phyloP scores from a whole-genome alignment of 2,113 vertebrate species.

The Pollachius pollachius region DNA sequence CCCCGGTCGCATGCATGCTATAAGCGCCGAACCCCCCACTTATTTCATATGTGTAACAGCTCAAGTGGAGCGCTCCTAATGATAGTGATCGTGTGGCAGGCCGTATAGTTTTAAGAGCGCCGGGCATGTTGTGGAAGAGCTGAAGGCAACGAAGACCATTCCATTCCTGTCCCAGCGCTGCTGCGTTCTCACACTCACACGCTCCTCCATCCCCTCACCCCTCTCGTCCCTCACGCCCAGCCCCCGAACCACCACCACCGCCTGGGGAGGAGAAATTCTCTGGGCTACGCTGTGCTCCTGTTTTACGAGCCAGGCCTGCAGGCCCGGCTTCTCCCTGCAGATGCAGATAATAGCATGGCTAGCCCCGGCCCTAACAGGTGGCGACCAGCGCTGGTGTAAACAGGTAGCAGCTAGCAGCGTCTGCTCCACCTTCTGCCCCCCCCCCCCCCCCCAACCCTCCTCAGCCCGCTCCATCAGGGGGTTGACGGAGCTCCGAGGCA shows the following conservation, averaged over 20 bases:
- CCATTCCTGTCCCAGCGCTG: conserved; percentile 38
- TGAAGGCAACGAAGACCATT: conserved; percentile 53
- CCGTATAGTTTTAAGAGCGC: conserved; percentile 59
- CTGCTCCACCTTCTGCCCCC: conserved; percentile 31
- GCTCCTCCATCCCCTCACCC: conserved; percentile 7
- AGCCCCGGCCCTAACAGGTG: conserved; percentile 69
- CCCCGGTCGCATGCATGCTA: too few species aligned
- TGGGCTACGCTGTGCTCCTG: conserved; percentile 29
- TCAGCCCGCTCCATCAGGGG: background rate
- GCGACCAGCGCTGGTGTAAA: conserved; percentile 60
- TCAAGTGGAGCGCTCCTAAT: conserved; percentile 56
- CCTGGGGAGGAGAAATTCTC: conserved; percentile 53
- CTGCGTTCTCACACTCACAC: conserved; percentile 58
- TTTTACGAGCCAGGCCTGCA: conserved; percentile 71
- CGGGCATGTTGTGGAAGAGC: conserved; percentile 42
- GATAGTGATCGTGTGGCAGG: conserved; percentile 56
- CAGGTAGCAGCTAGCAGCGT: conserved; percentile 45
- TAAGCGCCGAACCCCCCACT: too few species aligned
- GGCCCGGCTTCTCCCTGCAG: conserved; percentile 70
- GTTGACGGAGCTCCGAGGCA: conserved; percentile 1
- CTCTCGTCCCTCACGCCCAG: conserved; percentile 43
- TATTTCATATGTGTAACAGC: conserved; percentile 11
- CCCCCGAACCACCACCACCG: conserved; percentile 13
- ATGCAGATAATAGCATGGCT: conserved; percentile 75
- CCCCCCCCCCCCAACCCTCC: conserved; percentile 22